Evolutionary conservation across 2,113 vertebrate genomes (phyloP), one percentile per base, ranked within the genome.

Genomic region (Empidonax alnorum): DNA sequence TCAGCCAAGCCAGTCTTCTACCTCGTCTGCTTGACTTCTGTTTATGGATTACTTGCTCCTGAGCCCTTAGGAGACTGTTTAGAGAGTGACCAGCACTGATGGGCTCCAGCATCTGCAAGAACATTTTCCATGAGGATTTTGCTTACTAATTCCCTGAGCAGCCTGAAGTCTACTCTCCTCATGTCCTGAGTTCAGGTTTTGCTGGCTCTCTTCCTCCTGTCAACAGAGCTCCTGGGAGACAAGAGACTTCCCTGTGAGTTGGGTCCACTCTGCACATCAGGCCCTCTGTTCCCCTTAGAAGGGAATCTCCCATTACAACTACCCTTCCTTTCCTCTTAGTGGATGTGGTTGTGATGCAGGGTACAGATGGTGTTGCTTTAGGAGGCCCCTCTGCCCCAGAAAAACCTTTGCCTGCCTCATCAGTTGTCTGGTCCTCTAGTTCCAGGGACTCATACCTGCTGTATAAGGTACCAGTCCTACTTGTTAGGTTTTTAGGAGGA

Each of bases 241-340:
- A 59, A 5, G 14, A 25, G 35, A 37, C 23, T 37, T 37, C 35
- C 35, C 24, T 27, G 58, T 37, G 58, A 37, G 35, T 27, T 61
- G 58, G 4, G 19, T 28, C 44, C 30, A 47, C 19, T 46, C 0
- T 0, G 37, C 7, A 30, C 2, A 17, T 7, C 0, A 0, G 8
- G 10, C 61, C 27, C 28, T 33, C 27, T 22, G 21, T 5, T 50
- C 22, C 27, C 37, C 35, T 16, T 8, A 74, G 68, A 59, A 81
- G 37, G 22, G 27, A 66, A 23, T 9, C 12, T 15, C 10, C 3
- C 19, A 14, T 11, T 14, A 19, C 8, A 74, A 28, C 23, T 11
- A 33, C 19, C 12, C 10, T 17, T 66, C 22, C 42, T 52, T 50
- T 52, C 44, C 37, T 66, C 37, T 52, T 4, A 39, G 6, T 17